phyloP scores from a whole-genome alignment of 2,888 invertebrate species.

The Galerucella nymphaeae region DNA sequence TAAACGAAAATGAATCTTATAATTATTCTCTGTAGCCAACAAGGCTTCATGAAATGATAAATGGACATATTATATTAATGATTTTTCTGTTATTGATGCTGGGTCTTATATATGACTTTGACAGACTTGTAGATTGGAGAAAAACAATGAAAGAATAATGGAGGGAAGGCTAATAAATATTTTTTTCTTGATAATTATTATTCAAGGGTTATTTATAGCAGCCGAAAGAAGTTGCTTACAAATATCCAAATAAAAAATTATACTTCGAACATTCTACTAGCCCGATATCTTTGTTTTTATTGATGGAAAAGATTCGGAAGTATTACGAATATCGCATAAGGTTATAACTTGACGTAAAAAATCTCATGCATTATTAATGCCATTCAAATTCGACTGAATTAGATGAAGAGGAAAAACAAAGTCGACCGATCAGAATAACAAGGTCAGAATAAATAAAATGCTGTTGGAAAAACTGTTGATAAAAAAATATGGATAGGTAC shows the following conservation, averaged over 20 bases:
- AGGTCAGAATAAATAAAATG: slow-evolving; percentile 19
- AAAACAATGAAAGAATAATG: no score
- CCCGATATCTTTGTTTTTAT: slow-evolving; percentile 13
- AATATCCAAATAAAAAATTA: slow-evolving; percentile 13
- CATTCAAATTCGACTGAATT: slow-evolving; percentile 36
- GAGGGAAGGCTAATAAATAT: no score
- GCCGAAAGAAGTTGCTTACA: no score
- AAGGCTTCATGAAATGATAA: no score
- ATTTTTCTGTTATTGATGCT: no score
- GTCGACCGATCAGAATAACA: slow-evolving; percentile 31
- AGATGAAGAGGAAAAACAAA: slow-evolving; percentile 38
- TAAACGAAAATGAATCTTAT: no score
- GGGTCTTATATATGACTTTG: no score
- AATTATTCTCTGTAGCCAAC: no score
- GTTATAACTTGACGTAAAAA: slow-evolving; percentile 18
- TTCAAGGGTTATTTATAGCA: no score
- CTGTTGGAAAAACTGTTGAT: background rate
- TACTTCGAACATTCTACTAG: slow-evolving; percentile 3
- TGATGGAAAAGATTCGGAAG: slow-evolving; percentile 8
- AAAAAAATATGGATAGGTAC: background rate
- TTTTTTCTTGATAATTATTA: no score
- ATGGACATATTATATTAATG: no score
- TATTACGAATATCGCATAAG: slow-evolving; percentile 15
- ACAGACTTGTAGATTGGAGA: no score
- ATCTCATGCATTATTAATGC: slow-evolving; percentile 39